Evolutionary conservation across 2,113 vertebrate genomes (phyloP).

Genomic region (Mixornis gularis): DNA sequence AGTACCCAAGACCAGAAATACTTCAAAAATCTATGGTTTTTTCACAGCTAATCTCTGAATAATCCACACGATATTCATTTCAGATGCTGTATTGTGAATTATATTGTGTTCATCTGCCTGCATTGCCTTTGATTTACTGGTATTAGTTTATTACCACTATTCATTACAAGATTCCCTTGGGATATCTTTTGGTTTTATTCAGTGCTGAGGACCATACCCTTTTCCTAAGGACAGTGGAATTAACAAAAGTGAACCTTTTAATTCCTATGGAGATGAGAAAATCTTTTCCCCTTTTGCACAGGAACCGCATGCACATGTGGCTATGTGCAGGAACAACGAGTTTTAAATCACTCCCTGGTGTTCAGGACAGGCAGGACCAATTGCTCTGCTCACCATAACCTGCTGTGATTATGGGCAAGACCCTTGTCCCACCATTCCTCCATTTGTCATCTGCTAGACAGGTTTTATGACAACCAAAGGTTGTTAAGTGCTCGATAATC

Average conservation of each 20-base stretch:
- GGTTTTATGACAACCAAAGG: neutral
- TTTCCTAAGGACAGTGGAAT: neutral
- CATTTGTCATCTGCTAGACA: neutral
- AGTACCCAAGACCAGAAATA: neutral
- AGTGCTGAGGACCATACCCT: neutral
- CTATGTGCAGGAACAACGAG: rapidly evolving
- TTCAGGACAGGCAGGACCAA: neutral
- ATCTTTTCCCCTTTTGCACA: neutral
- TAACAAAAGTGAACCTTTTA: neutral
- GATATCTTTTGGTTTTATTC: neutral
- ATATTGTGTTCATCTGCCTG: neutral
- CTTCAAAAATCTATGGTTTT: neutral
- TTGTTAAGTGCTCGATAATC: neutral
- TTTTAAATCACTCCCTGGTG: neutral
- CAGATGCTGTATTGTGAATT: neutral
- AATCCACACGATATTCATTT: neutral
- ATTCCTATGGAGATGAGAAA: neutral
- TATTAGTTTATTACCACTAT: neutral
- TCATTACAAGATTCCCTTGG: neutral
- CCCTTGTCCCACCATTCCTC: neutral
- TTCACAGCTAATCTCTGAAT: neutral
- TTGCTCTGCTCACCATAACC: neutral
- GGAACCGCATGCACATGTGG: rapidly evolving
- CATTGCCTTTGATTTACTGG: neutral
- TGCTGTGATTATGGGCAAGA: neutral